Conservation (phyloP, 1,140 invertebrate species). For the Cryptotermes secundus region DNA sequence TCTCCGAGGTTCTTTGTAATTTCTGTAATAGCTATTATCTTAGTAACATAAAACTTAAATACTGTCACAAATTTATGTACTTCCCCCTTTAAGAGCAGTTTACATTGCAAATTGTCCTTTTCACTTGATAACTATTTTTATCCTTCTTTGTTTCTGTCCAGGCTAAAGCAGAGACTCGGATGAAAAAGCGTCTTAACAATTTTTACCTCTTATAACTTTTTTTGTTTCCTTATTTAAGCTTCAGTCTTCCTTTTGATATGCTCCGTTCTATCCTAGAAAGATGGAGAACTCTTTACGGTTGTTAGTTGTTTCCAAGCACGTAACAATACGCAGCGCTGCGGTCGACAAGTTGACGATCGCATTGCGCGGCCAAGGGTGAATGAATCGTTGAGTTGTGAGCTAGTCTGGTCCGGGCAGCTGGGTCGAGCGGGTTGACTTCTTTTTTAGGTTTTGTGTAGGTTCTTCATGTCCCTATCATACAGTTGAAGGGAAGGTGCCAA, state of each 20-base stretch:
- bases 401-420: not conserved
- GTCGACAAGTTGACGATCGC: conserved; percentile 30
- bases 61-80: too few relatives aligned
- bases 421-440: not conserved
- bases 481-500: too few relatives aligned
- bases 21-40: too few relatives aligned
- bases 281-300: conserved; percentile 25
- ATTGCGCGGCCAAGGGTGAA: conserved; percentile 26
- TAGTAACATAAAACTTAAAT: too few relatives aligned
- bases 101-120: too few relatives aligned
- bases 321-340: not conserved
- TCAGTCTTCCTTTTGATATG: not conserved
- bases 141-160: not conserved
- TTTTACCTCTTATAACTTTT: not conserved
- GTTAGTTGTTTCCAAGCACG: conserved; percentile 28
- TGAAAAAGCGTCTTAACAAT: not conserved
- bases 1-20: too few relatives aligned
- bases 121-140: too few relatives aligned
- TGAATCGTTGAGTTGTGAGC: conserved; percentile 23
- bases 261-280: not conserved
- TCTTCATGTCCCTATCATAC: not conserved
- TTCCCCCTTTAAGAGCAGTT: too few relatives aligned
- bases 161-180: not conserved
- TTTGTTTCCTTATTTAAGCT: not conserved
- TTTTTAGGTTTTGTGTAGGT: not conserved